Base-by-base conservation (phyloP, 37 sponge, comb jelly and placozoan genomes). In the Beroe forskalii region DNA sequence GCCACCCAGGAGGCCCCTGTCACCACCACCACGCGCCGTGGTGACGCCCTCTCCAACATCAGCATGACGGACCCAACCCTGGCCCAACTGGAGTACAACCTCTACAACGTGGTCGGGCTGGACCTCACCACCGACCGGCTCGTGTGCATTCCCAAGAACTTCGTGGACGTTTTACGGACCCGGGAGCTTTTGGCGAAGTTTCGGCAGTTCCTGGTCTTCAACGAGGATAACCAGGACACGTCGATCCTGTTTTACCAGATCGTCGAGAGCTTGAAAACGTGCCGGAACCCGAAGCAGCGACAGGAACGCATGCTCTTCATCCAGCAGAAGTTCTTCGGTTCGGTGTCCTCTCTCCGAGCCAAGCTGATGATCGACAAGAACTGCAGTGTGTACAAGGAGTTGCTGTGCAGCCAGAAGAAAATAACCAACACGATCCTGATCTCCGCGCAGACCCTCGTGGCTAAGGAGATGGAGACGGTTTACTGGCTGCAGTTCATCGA, bases 191-290 rank as follows among this genome's bases (percentile, higher is more conserved):
- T 72, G 6, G 75, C 75, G 2, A 72, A 72, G 22, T 72, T 72
- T 20, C 31, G 75, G 20, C 35, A 72, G 9, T 72, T 72, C 40
- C 75, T 72, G 39, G 22, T 37, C 39, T 36, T 72, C 8, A 72
- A 72, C 75, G 75, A 72, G 39, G 75, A 72, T 30, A 72, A 72
- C 75, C 75, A 72, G 39, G 75, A 72, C 39, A 36, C 75, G 4
- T 72, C 75, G 35, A 72, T 72, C 36, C 20, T 72, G 75, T 72
- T 72, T 20, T 72, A 72, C 75, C 75, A 72, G 39, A 72, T 72
- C 19, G 75, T 72, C 4, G 75, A 72, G 75, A 33, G 75, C 35
- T 39, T 72, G 2, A 27, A 30, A 37, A 39, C 39, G 14, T 72
- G 75, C 30, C 23, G 75, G 30, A 72, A 72, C 35, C 75, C 75